Evolutionary conservation across 2,797 vertebrate genomes (phyloP).

Genomic region (Poecilia picta): DNA sequence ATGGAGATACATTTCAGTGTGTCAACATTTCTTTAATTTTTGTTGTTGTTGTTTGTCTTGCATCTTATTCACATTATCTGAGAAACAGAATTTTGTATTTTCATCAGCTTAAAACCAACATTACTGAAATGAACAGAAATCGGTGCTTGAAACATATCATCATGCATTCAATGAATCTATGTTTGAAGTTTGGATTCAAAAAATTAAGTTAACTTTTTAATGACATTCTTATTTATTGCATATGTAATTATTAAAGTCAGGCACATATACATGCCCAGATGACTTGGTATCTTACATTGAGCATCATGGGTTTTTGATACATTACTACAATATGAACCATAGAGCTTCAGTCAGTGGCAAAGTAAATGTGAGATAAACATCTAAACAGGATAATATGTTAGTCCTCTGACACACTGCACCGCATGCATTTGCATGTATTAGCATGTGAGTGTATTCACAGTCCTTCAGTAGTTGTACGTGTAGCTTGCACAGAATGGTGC

Average conservation of each 20-base stretch:
- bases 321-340: constrained; percentile 57
- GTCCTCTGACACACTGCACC: constrained; percentile 52
- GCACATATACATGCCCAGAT: not conserved
- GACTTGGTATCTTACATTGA: not conserved
- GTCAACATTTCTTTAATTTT: too few relatives aligned
- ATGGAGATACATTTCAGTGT: too few relatives aligned
- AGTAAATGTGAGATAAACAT: constrained; percentile 59
- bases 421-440: constrained; percentile 30
- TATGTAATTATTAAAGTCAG: not conserved
- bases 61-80: too few relatives aligned
- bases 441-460: constrained; percentile 1
- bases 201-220: too few relatives aligned
- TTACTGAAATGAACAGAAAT: too few relatives aligned
- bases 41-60: too few relatives aligned
- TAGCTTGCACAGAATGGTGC: constrained; percentile 20
- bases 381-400: constrained; percentile 66
- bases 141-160: too few relatives aligned
- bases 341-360: constrained; percentile 45
- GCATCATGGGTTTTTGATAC: constrained; percentile 13
- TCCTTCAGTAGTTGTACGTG: constrained; percentile 6
- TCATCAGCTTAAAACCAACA: too few relatives aligned
- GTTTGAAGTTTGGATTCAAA: too few relatives aligned
- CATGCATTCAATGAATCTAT: too few relatives aligned
- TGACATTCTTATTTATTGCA: not conserved
- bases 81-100: too few relatives aligned